These are phyloP conservation scores for Rhineura floridana DNA, from an alignment of 2,113 vertebrate genomes.

Conservation along the genomic window DNA sequence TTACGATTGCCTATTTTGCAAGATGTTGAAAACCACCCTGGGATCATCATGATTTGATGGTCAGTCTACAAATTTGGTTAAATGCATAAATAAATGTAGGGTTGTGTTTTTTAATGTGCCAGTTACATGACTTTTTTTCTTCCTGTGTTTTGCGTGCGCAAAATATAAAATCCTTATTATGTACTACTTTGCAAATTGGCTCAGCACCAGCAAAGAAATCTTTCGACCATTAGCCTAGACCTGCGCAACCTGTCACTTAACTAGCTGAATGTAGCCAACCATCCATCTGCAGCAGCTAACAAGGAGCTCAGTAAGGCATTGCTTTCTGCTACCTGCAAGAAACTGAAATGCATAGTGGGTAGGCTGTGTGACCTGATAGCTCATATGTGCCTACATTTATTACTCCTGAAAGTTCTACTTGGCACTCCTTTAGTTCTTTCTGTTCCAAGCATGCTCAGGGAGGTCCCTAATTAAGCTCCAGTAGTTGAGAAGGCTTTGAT, in stretches of 20 bases:
- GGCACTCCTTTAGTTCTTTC: background rate
- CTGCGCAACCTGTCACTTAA: background rate
- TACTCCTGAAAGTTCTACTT: background rate
- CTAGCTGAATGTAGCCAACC: background rate
- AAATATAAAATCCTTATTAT: background rate
- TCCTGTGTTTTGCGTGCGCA: background rate
- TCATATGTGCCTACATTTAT: background rate
- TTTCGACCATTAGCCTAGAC: background rate
- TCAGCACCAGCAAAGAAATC: background rate
- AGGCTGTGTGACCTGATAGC: background rate
- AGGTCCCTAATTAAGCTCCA: background rate
- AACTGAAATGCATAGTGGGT: background rate
- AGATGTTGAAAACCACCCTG: too few relatives aligned
- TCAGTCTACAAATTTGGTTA: too few relatives aligned
- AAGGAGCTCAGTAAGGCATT: background rate
- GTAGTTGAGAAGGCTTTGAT: background rate
- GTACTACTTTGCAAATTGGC: background rate
- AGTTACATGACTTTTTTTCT: slow-evolving; percentile 10
- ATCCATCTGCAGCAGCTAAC: background rate
- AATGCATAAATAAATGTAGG: too few relatives aligned
- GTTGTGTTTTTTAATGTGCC: slow-evolving; percentile 5
- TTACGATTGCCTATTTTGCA: too few relatives aligned
- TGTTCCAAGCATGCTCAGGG: background rate
- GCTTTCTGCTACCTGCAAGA: background rate
- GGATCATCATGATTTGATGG: too few relatives aligned